Evolutionary conservation across 2,113 vertebrate species (phyloP).

Genomic region (Caranx melampygus): DNA sequence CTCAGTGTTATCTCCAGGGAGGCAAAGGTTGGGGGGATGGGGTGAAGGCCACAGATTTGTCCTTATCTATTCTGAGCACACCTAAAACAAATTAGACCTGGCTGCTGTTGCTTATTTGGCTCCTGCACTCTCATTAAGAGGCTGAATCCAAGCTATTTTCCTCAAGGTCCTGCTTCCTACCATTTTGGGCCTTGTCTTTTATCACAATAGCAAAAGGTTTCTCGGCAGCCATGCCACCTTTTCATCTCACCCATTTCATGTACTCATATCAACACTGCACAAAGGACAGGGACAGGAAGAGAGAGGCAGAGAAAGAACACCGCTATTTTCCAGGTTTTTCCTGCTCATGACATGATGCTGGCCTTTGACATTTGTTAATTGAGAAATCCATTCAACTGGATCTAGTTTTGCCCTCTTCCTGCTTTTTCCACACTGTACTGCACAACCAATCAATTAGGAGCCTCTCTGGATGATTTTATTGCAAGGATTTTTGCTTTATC

Average conservation of each 20-base stretch:
- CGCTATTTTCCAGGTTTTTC: constrained; percentile 44
- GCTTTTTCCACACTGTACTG: constrained; percentile 8
- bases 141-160: constrained; percentile 77
- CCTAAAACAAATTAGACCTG: constrained; percentile 87
- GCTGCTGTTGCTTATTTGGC: constrained; percentile 79
- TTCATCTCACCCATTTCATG: constrained; percentile 77
- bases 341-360: constrained; percentile 55
- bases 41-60: constrained; percentile 82
- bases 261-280: constrained; percentile 70
- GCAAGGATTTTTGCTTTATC: constrained; percentile 1
- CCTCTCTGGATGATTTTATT: constrained; percentile 1
- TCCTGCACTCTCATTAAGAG: constrained; percentile 81
- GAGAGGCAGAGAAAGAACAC: constrained; percentile 9
- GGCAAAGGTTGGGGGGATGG: constrained; percentile 80
- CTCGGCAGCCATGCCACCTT: constrained; percentile 69
- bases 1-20: constrained; percentile 84
- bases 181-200: constrained; percentile 74
- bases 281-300: constrained; percentile 50
- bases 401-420: constrained; percentile 36
- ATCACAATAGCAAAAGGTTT: constrained; percentile 79
- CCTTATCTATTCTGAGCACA: constrained; percentile 88
- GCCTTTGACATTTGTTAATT: constrained; percentile 73
- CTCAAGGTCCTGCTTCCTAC: constrained; percentile 81
- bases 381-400: constrained; percentile 57
- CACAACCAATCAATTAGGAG: constrained; percentile 1